A percentile compares a stretch with the other conserved stretches of the same genome.
Conservation (phyloP, 2,888 invertebrate species). For the Augiades crinisus region DNA sequence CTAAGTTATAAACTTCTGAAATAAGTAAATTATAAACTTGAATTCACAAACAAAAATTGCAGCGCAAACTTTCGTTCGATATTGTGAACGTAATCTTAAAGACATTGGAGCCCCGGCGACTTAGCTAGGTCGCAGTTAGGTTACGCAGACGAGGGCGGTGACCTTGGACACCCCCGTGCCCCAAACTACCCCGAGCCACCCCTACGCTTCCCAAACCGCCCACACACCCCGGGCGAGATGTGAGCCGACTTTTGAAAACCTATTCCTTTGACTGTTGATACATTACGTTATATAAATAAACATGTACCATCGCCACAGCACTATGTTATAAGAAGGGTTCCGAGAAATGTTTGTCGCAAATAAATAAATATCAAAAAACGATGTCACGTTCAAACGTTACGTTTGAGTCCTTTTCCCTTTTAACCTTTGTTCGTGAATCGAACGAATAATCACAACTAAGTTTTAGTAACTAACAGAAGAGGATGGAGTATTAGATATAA, state of each 20-base stretch:
- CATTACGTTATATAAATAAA: conserved; percentile 16
- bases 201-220: conserved; percentile 30
- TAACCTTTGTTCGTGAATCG: too few species aligned
- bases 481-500: too few species aligned
- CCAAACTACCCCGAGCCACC: conserved; percentile 27
- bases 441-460: too few species aligned
- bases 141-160: conserved; percentile 72
- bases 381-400: too few species aligned
- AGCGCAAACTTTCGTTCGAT: not conserved
- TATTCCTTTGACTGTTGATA: conserved; percentile 52
- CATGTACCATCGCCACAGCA: not conserved
- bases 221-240: conserved; percentile 52
- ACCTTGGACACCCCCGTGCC: conserved; percentile 58
- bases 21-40: not conserved
- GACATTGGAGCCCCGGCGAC: conserved; percentile 48
- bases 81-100: conserved; percentile 11
- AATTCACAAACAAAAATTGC: not conserved
- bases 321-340: not conserved
- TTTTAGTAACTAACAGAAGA: too few species aligned
- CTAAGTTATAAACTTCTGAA: too few species aligned
- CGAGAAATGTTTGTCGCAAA: too few species aligned
- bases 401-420: too few species aligned
- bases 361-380: too few species aligned
- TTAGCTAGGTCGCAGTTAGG: conserved; percentile 65
- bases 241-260: conserved; percentile 66